Evolutionary conservation across 2,113 vertebrate genomes (phyloP), one percentile per base, ranked within the genome.

Genomic region (Nesospiza acunhae): DNA sequence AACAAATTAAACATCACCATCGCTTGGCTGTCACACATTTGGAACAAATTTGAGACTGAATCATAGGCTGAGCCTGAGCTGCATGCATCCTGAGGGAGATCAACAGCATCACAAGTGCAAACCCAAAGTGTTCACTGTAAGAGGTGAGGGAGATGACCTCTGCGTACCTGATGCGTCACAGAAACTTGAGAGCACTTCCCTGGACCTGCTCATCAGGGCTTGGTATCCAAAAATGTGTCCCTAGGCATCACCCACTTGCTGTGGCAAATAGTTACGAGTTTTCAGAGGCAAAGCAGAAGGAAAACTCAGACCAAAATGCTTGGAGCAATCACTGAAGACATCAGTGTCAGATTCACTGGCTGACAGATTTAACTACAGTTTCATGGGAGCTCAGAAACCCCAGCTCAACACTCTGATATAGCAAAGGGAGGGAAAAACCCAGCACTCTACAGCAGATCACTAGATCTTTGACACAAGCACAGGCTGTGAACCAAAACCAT

Each of bases 31-130:
- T 56, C 87, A 75, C 41, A 39, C 66, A 95, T 94, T 87, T 68
- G 62, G 84, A 92, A 87, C 27, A 68, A 41, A 94, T 90, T 94
- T 97, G 60, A 64, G 77, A 33, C 35, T 72, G 41, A 91, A 62
- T 68, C 30, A 70, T 53, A 49, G 49, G 49, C 49, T 50, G 8
- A 88, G 49, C 11, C 37, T 93, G 58, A 87, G n/a, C 22, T 93
- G 49, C 3, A 5, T 53, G 14, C 31, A 58, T 72, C 78, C 62
- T 76, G 39, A 69, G 50, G 31, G 31, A 89, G 28, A 83, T 63
- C 62, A 69, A 30, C 46, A 66, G 31, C 5, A 2, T 17, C 62
- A 93, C 74, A 69, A 53, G 1, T 73, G 41, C 30, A 79, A 58
- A 20, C 31, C 27, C 72, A 33, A 52, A 59, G 2, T 33, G 10